Evolutionary conservation across 2,888 invertebrate species (phyloP).

Genomic region (Aquatica leii): DNA sequence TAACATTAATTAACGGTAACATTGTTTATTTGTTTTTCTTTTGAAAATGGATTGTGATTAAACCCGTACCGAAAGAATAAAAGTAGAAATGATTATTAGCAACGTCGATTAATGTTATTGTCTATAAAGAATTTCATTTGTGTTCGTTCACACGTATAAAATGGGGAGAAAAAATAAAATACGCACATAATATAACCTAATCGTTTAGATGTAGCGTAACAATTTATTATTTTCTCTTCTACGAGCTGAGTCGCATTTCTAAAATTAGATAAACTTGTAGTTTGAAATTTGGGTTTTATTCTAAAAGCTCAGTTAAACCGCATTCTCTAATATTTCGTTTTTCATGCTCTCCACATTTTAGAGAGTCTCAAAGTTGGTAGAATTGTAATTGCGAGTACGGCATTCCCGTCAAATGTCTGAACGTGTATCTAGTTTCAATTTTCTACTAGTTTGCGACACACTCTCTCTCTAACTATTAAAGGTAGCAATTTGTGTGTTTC

Average conservation of each 20-base stretch:
- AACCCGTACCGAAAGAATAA: too few species aligned
- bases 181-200: background rate
- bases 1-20: too few species aligned
- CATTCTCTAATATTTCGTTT: conserved; percentile 30
- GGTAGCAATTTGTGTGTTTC: conserved; percentile 31
- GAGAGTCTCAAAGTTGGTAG: conserved; percentile 22
- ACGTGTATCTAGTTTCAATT: conserved; percentile 30
- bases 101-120: too few species aligned
- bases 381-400: conserved; percentile 30
- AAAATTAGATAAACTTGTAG: conserved; percentile 25
- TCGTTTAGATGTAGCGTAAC: background rate
- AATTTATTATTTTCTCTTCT: conserved; percentile 7
- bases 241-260: conserved; percentile 18
- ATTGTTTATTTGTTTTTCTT: too few species aligned
- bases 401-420: conserved; percentile 21
- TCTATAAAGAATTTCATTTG: too few species aligned
- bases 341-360: conserved; percentile 13
- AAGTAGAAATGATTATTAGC: too few species aligned
- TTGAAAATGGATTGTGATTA: too few species aligned
- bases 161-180: conserved; percentile 1
- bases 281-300: conserved; percentile 30
- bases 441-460: conserved; percentile 36
- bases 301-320: conserved; percentile 30
- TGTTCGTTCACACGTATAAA: background rate
- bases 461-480: conserved; percentile 37